These are phyloP conservation scores for Agrypnus murinus DNA, from an alignment of 2,888 invertebrate genomes.

Conservation along the genomic window DNA sequence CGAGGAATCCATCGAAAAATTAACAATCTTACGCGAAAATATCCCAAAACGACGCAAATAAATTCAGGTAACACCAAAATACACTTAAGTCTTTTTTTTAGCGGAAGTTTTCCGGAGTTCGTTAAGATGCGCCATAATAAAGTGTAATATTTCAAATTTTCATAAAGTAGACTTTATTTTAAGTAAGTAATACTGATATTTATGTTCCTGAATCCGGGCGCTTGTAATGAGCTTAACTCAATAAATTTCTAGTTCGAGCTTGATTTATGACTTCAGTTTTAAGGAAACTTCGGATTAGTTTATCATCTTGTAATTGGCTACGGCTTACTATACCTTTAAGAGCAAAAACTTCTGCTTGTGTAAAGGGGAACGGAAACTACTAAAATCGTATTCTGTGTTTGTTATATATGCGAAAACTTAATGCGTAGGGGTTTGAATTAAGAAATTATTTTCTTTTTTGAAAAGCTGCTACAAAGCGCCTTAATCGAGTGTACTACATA, in stretches of 20 bases:
- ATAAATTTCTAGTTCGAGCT: constrained; percentile 50
- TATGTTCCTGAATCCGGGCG: constrained; percentile 45
- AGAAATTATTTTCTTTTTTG: too few relatives aligned
- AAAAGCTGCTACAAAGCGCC: too few relatives aligned
- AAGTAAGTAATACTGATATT: constrained; percentile 48
- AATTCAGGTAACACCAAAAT: too few relatives aligned
- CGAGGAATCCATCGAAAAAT: too few relatives aligned
- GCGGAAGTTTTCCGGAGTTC: too few relatives aligned
- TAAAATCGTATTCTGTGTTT: not conserved
- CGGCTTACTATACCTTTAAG: constrained; percentile 33
- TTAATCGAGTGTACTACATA: too few relatives aligned
- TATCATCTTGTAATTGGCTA: constrained; percentile 48
- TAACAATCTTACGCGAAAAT: too few relatives aligned
- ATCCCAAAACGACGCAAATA: too few relatives aligned
- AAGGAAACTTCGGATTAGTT: constrained; percentile 49
- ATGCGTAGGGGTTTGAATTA: too few relatives aligned
- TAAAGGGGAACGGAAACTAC: not conserved
- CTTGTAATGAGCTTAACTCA: constrained; percentile 50
- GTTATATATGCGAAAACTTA: not conserved
- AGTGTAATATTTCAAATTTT: constrained; percentile 41
- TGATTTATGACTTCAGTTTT: constrained; percentile 46
- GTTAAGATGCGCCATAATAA: constrained; percentile 20
- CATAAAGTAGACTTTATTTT: constrained; percentile 50
- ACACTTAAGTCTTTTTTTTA: too few relatives aligned
- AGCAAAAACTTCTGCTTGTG: constrained; percentile 35